Evolutionary conservation across 2,888 invertebrate species (phyloP).

Genomic region (Periphyllus acericola): DNA sequence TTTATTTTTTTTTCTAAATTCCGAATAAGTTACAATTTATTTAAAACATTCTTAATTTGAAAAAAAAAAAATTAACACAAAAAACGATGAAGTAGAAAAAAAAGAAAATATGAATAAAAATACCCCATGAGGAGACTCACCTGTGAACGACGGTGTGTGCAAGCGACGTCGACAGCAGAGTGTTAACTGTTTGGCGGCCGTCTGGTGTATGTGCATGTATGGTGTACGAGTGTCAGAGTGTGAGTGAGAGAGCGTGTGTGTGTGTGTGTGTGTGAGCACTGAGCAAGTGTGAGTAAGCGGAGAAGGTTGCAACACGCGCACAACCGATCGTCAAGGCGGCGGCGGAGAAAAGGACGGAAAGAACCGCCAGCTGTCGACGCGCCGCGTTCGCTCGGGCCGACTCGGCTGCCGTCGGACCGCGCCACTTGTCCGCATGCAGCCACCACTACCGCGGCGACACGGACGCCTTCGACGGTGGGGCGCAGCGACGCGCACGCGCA

Average conservation of each 20-base stretch:
- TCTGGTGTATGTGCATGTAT: not conserved
- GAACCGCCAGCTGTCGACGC: constrained; percentile 43
- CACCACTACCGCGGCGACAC: not conserved
- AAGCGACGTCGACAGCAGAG: not conserved
- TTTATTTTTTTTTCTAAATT: not conserved
- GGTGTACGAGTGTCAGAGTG: not conserved
- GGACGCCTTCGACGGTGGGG: not conserved
- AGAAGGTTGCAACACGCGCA: constrained; percentile 34
- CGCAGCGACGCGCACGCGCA: constrained; percentile 21
- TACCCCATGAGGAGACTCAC: not conserved
- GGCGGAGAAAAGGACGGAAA: constrained; percentile 55
- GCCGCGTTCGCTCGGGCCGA: constrained; percentile 46
- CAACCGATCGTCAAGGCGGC: constrained; percentile 51
- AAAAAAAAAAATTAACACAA: not conserved
- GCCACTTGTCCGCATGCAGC: constrained; percentile 48
- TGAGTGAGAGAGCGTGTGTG: not conserved
- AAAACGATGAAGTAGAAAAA: not conserved
- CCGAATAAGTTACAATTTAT: not conserved
- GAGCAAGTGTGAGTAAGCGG: not conserved
- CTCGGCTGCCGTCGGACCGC: constrained; percentile 55
- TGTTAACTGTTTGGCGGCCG: not conserved
- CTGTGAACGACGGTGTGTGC: not conserved
- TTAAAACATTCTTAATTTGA: not conserved
- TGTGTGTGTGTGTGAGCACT: not conserved
- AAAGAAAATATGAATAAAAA: not conserved